Conservation (phyloP, 2,113 vertebrate genomes). For the Bufo bufo region DNA sequence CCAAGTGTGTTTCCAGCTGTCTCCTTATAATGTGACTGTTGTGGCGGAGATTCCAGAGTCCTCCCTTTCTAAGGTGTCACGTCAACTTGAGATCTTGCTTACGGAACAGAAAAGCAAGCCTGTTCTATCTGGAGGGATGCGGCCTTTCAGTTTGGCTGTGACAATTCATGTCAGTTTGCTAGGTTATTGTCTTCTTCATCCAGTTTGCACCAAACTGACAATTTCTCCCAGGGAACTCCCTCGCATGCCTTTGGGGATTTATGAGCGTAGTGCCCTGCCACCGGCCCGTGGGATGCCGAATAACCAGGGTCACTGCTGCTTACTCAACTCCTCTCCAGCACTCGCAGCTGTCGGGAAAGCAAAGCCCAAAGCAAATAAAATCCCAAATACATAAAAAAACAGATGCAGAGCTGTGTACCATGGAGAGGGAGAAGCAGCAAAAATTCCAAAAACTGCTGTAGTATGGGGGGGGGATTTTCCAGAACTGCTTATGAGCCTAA, state of each 20-base stretch:
- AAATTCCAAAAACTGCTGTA: too few species aligned
- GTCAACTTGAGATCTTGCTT: slow-evolving; percentile 14
- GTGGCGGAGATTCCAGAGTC: neutral
- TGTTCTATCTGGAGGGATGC: slow-evolving; percentile 16
- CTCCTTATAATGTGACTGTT: neutral
- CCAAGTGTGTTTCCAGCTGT: neutral
- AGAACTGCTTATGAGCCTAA: too few species aligned
- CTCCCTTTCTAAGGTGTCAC: neutral
- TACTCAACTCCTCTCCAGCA: neutral
- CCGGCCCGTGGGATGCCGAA: slow-evolving; percentile 19
- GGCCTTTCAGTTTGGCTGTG: neutral
- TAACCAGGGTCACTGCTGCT: slow-evolving; percentile 19
- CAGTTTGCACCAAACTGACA: neutral
- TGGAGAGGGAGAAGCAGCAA: too few species aligned
- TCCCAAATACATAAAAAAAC: neutral
- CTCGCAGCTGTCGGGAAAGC: slow-evolving; percentile 8
- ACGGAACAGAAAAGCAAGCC: slow-evolving; percentile 9
- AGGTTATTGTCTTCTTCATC: slow-evolving; percentile 29
- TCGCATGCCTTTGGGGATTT: slow-evolving; percentile 50
- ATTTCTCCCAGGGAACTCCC: slow-evolving; percentile 43
- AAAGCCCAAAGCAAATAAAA: neutral
- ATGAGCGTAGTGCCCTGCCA: slow-evolving; percentile 28
- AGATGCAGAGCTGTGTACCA: too few species aligned
- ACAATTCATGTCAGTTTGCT: neutral
- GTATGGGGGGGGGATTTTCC: too few species aligned